Base-by-base conservation (phyloP, 2,888 invertebrate genomes). In the Idaea straminata region DNA sequence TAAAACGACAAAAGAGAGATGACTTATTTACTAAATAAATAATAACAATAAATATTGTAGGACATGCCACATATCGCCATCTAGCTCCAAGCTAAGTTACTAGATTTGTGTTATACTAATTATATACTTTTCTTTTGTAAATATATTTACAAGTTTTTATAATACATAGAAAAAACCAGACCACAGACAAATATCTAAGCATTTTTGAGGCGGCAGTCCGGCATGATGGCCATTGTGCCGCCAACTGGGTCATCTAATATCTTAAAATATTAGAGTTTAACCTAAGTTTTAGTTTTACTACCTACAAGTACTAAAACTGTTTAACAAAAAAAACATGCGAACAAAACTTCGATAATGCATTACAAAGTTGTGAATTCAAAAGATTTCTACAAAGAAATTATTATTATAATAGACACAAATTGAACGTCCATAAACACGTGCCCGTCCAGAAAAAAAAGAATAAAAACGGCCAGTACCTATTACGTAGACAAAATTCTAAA, bases 341-440 rank as follows among this genome's bases (percentile, higher is more conserved):
- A 68, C 65, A 67, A 66, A 66, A 59, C 35, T 62, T 59, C 62
- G 60, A 63, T 69, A 71, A 63, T 66, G 61, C 65, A 75, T 74
- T 69, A 76, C 79, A 81, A 80, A 76, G 77, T 77, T 75, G 83
- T 83, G 84, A 84, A 74, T 75, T 68, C 67, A 70, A 73, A 68
- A 73, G 67, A 72, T 70, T 71, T 65, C 61, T 67, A 77, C 87
- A 85, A 87, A 86, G 77, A 76, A 47, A 47, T 47, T 72, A 82
- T 87, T 72, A 82, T 87, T 85, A n/a, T n/a, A 88, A 91, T 87
- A 81, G 85, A 77, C 86, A 87, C 90, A 90, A 91, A 91, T 91
- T 89, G 86, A 79, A 88, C 78, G 78, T 72, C 84, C 85, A 84
- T 87, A 86, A 86, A 89, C 89, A 88, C 87, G 87, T 88, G 91